phyloP scores from a whole-genome alignment of 1,140 invertebrate species.

The Eupeodes corollae region DNA sequence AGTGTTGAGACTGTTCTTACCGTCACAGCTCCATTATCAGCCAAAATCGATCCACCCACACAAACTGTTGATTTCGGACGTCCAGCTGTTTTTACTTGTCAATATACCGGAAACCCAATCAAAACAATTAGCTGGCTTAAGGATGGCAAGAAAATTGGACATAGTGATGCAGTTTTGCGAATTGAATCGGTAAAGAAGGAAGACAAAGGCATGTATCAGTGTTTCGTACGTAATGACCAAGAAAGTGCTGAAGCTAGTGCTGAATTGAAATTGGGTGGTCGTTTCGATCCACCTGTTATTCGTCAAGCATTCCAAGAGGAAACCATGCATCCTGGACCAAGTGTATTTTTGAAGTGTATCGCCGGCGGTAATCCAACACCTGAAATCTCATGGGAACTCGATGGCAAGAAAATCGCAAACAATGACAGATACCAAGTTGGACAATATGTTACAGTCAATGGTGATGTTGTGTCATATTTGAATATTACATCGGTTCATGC shows the following conservation, averaged over 20 bases:
- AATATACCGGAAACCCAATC: conserved; percentile 80
- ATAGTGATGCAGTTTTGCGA: conserved; percentile 64
- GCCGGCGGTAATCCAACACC: conserved; percentile 75
- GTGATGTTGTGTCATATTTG: conserved; percentile 86
- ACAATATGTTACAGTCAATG: conserved; percentile 75
- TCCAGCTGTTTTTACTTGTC: conserved; percentile 79
- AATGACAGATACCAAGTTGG: conserved; percentile 67
- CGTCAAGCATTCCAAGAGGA: conserved; percentile 75
- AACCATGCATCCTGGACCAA: conserved; percentile 75
- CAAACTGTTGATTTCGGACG: conserved; percentile 89
- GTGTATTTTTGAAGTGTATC: conserved; percentile 69
- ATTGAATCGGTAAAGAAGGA: conserved; percentile 86
- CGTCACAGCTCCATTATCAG: conserved; percentile 78
- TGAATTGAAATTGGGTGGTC: conserved; percentile 83
- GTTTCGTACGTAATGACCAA: conserved; percentile 86
- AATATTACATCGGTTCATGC: conserved; percentile 87
- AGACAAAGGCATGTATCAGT: conserved; percentile 96
- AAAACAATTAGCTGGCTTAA: conserved; percentile 86
- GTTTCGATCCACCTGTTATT: conserved; percentile 82
- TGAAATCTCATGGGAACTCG: conserved; percentile 88
- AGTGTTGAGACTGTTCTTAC: conserved; percentile 85
- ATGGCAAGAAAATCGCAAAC: conserved; percentile 72
- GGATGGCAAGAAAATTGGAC: conserved; percentile 72
- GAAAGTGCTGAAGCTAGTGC: conserved; percentile 86
- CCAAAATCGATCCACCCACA: conserved; percentile 75